phyloP scores from a whole-genome alignment of 2,113 vertebrate genomes.

The Sebastes fasciatus region DNA sequence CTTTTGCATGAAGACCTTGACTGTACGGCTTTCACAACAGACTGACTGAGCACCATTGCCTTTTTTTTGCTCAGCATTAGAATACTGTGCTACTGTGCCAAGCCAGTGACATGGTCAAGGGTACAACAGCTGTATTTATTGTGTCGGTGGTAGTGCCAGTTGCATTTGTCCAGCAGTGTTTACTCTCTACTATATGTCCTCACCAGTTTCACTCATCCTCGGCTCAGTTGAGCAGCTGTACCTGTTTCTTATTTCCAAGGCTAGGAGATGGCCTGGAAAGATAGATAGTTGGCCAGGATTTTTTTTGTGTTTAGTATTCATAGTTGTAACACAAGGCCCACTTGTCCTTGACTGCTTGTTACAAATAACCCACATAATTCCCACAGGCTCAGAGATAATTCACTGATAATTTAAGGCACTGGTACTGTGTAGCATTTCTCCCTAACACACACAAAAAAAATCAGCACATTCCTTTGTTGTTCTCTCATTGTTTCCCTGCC shows the following conservation, averaged over 20 bases:
- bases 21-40: slow-evolving; percentile 35
- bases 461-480: slow-evolving; percentile 79
- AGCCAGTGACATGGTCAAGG: slow-evolving; percentile 63
- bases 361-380: slow-evolving; percentile 83
- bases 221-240: slow-evolving; percentile 33
- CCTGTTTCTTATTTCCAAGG: slow-evolving; percentile 77
- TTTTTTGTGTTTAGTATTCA: slow-evolving; percentile 75
- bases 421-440: slow-evolving; percentile 78
- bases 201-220: slow-evolving; percentile 34
- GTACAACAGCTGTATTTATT: slow-evolving; percentile 67
- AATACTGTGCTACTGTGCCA: slow-evolving; percentile 56
- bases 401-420: slow-evolving; percentile 79
- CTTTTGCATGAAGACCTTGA: slow-evolving; percentile 24
- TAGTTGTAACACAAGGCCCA: slow-evolving; percentile 78
- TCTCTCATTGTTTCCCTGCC: slow-evolving; percentile 73
- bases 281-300: slow-evolving; percentile 65
- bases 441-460: slow-evolving; percentile 57
- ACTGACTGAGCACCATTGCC: slow-evolving; percentile 33
- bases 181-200: slow-evolving; percentile 33
- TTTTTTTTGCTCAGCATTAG: slow-evolving; percentile 36
- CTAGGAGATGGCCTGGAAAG: slow-evolving; percentile 76
- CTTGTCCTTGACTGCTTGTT: slow-evolving; percentile 80
- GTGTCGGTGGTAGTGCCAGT: slow-evolving; percentile 65
- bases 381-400: slow-evolving; percentile 81
- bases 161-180: slow-evolving; percentile 63